Evolutionary conservation across 2,113 vertebrate genomes (phyloP), one percentile per base, ranked within the genome.

Genomic region (Agelaius tricolor): DNA sequence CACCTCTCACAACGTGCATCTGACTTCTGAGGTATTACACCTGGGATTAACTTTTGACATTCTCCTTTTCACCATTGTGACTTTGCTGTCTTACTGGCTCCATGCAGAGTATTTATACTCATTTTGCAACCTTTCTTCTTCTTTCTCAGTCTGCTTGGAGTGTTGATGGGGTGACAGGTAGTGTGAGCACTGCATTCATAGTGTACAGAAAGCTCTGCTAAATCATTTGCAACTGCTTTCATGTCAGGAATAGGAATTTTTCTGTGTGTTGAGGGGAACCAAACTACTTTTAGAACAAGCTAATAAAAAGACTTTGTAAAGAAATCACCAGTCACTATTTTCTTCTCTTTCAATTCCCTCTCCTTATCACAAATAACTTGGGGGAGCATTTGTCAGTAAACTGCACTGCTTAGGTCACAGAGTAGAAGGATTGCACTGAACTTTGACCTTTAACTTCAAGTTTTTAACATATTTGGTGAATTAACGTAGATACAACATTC

Each of bases 41-140:
- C 39, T 77, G 18, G 71, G 84, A 76, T 73, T 95, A 90, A 90
- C 72, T 96, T 94, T 39, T 94, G 84, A 85, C 78, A 49, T 90
- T 77, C 35, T 62, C 21, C 44, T 94, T 90, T 43, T 8, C 43
- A 65, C 44, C 33, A 7, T 9, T 5, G 1, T 57, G 77, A 49
- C 58, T 87, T 79, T 39, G 46, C 76, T 96, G 33, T 73, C 61
- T 94, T 80, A 57, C 39, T 35, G 47, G 63, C 72, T 83, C 67
- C 35, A 52, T 84, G 31, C 69, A 65, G 62, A 66, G 63, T 35
- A 83, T 78, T 94, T 92, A 46, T 54, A 44, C 23, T 52, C 39
- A 52, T 86, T 94, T 91, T 94, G 69, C 57, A 86, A 28, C 14
- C 15, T 51, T 7, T 68, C 72, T 49, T 91, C 47, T 81, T 58